Percentiles rank a stretch among this genome's conserved stretches.
These are phyloP conservation scores for Melopsittacus undulatus DNA, from an alignment of 2,797 vertebrate species.

Conservation along the genomic window DNA sequence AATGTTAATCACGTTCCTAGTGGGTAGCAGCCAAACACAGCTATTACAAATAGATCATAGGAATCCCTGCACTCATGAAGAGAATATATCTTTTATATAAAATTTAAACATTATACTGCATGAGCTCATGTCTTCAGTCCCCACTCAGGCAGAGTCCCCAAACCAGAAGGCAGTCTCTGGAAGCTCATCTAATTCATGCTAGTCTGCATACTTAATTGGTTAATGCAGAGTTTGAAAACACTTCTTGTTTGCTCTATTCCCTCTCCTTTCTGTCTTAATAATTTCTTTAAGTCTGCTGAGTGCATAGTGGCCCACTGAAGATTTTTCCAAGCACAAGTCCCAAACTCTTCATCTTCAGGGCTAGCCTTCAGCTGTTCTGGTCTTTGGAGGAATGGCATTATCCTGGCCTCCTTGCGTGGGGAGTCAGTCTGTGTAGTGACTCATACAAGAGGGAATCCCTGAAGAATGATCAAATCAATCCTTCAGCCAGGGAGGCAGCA, in stretches of 20 bases:
- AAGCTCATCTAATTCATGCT: not conserved
- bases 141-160: not conserved
- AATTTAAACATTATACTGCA: not conserved
- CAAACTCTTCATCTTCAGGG: constrained; percentile 39
- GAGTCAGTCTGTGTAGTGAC: constrained; percentile 78
- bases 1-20: constrained; percentile 65
- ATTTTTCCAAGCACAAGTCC: constrained; percentile 46
- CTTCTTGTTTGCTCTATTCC: not conserved
- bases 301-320: not conserved
- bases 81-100: not conserved
- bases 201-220: constrained; percentile 28
- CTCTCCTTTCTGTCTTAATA: not conserved
- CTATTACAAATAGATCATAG: constrained; percentile 14
- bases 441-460: constrained; percentile 88
- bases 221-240: not conserved
- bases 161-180: not conserved
- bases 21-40: constrained; percentile 49
- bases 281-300: not conserved
- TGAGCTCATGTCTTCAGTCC: not conserved
- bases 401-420: constrained; percentile 63
- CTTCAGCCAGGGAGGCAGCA: constrained; percentile 38
- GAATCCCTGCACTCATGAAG: not conserved
- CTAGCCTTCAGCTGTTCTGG: constrained; percentile 69
- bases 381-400: constrained; percentile 73
- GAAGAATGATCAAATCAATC: constrained; percentile 78